A percentile compares a stretch with the other conserved stretches of the same genome.
Conservation (phyloP, 1,140 invertebrate species). For the Zaprionus inermis region DNA sequence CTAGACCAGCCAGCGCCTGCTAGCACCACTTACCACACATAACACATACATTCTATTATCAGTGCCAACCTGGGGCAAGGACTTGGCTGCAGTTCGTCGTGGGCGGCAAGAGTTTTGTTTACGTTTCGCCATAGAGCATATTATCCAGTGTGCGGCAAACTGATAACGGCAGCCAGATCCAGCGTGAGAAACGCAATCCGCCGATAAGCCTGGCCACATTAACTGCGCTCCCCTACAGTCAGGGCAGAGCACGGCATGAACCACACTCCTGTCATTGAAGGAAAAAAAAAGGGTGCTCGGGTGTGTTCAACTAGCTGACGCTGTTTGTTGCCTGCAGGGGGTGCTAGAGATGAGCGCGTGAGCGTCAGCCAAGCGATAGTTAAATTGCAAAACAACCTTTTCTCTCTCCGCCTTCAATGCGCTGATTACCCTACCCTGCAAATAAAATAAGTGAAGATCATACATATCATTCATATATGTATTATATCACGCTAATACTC, state of each 20-base stretch:
- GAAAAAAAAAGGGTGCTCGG: neutral
- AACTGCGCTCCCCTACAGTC: constrained; percentile 6
- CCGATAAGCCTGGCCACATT: constrained; percentile 58
- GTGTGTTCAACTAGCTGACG: neutral
- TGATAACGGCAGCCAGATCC: constrained; percentile 44
- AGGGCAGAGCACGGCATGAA: neutral
- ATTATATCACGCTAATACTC: neutral
- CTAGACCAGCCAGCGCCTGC: constrained; percentile 12
- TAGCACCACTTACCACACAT: constrained; percentile 8
- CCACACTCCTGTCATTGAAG: neutral
- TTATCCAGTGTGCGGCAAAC: constrained; percentile 49
- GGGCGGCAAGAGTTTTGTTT: constrained; percentile 70
- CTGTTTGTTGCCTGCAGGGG: neutral
- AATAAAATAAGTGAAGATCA: neutral
- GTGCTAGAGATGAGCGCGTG: neutral
- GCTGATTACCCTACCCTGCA: neutral
- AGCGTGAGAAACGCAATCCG: constrained; percentile 78
- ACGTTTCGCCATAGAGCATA: constrained; percentile 64
- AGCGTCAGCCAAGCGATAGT: neutral
- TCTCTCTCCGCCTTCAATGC: too few relatives aligned
- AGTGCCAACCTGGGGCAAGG: constrained; percentile 51
- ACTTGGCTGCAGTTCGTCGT: constrained; percentile 49
- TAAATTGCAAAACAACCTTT: too few relatives aligned
- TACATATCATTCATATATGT: neutral
- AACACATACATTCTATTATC: neutral